These are phyloP conservation scores for Pandemis corylana DNA, from an alignment of 2,888 invertebrate genomes.

Conservation along the genomic window DNA sequence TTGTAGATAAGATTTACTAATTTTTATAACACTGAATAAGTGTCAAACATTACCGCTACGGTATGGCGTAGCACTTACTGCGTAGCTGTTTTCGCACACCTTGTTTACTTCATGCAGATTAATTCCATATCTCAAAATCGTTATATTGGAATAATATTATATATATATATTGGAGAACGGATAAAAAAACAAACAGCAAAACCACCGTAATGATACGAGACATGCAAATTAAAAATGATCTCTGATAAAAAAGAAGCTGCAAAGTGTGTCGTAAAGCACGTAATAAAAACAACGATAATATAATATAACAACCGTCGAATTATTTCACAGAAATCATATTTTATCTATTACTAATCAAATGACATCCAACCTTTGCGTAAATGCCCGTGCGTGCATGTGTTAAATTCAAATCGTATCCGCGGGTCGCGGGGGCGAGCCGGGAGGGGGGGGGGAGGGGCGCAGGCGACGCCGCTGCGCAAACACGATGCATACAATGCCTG, in stretches of 20 bases:
- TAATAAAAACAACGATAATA: constrained; percentile 11
- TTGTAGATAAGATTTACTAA: too few relatives aligned
- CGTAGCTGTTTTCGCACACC: constrained; percentile 18
- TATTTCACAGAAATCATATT: constrained; percentile 1
- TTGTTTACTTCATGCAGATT: not conserved
- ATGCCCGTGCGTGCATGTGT: constrained; percentile 63
- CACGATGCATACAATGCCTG: constrained; percentile 82
- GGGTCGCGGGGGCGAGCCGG: constrained; percentile 41
- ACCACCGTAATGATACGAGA: not conserved
- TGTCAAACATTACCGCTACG: constrained; percentile 24
- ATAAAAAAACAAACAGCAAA: not conserved
- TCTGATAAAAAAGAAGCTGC: not conserved
- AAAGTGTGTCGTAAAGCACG: not conserved
- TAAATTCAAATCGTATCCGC: constrained; percentile 52
- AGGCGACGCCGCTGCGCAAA: constrained; percentile 68
- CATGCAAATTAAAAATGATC: not conserved
- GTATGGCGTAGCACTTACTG: constrained; percentile 26
- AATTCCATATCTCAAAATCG: not conserved
- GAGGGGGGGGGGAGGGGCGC: constrained; percentile 44
- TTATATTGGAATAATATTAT: constrained; percentile 3
- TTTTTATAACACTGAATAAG: not conserved
- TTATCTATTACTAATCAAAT: constrained; percentile 45
- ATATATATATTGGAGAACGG: not conserved
- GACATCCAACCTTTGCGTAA: constrained; percentile 44
- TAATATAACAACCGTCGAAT: not conserved